Evolutionary conservation across 2,888 invertebrate species (phyloP), one percentile per base, ranked within the genome.

Genomic region (Himalopsyche tibetana): DNA sequence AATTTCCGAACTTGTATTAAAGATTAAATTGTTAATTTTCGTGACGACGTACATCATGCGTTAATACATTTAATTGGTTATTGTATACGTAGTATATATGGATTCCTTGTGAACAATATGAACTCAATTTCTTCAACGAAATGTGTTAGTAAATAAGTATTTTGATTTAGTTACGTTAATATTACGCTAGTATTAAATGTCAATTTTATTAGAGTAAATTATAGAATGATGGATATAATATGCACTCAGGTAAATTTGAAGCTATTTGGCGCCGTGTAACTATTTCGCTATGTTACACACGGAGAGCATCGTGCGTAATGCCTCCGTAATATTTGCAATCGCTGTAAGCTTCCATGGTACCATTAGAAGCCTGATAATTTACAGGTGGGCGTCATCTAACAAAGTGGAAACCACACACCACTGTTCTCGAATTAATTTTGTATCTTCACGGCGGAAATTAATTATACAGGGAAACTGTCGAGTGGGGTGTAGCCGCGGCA

Each of bases 371-470:
- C 74, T 84, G 82, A 84, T 84, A 86, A 86, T 86, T 84, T 86
- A 86, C 86, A 86, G 86, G 86, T 86, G 74, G 86, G 84, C 84
- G 82, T 82, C 86, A 45, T 69, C 74, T 86, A 86, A 84, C 86
- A 84, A 84, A 80, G 86, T 86, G 84, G 86, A 84, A 84, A 82
- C 84, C 84, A 83, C 84, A 55, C 80, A 74, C 69, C 82, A 81
- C 85, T 81, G 55, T 85, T 85, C 85, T 80, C 42, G 82, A 86
- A 86, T 86, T 86, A 86, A 86, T 86, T 86, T 84, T 69, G 84
- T 84, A 86, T 86, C 86, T 86, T 80, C 82, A 63, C 82, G 86
- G 84, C 79, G 86, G 86, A 86, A 86, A 86, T 86, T 86, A 86
- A 86, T 86, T 86, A 86, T 80, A 55, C 86, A 36, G 74, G 74